phyloP scores from a whole-genome alignment of 2,797 vertebrate species.

The Cheracebus regulus region DNA sequence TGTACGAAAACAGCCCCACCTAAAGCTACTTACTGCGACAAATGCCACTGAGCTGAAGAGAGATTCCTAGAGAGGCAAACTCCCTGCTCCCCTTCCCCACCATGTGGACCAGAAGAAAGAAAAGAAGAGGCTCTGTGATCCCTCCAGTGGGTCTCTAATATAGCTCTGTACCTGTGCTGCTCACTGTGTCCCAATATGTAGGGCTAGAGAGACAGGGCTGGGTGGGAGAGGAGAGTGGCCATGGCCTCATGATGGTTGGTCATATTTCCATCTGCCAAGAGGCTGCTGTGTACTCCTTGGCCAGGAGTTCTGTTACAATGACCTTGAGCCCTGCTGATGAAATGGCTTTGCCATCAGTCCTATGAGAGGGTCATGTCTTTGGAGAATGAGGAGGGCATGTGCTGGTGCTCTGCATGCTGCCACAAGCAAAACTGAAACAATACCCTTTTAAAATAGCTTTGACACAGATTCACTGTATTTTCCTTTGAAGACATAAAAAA shows the following conservation, averaged over 20 bases:
- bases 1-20: background rate
- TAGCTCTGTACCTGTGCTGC: background rate
- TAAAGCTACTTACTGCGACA: background rate
- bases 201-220: background rate
- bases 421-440: conserved; percentile 18
- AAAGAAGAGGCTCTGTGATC: background rate
- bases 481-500: conserved; percentile 51
- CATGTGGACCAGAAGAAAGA: background rate
- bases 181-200: background rate
- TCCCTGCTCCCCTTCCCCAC: background rate
- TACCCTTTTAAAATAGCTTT: conserved; percentile 36
- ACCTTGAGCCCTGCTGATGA: background rate
- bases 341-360: background rate
- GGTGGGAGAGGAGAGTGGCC: background rate
- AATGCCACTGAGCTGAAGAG: background rate
- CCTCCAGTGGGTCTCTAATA: background rate
- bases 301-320: background rate
- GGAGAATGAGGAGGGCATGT: background rate
- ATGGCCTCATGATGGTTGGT: background rate
- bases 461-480: conserved; percentile 42
- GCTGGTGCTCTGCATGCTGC: background rate
- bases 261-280: background rate
- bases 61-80: background rate
- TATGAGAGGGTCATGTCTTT: background rate
- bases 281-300: background rate